Base-by-base conservation (phyloP, 2,797 vertebrate genomes). In the Pitangus sulphuratus region DNA sequence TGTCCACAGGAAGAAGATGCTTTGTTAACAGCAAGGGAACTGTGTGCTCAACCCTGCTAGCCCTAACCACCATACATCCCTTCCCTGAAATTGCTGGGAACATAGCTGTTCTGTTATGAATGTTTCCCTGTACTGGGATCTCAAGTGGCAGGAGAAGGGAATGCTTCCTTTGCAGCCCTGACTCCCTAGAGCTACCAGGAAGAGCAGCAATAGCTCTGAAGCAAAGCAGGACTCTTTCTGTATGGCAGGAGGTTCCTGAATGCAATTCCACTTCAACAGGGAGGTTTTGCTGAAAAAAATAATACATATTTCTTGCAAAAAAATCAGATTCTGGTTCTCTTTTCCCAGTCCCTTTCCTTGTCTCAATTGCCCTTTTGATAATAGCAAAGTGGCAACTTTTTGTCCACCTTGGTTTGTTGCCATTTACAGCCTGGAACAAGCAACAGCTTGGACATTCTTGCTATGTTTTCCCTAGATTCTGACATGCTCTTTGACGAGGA, bases 241-340 rank as follows among this genome's bases (percentile, higher is more conserved):
- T 57, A 3, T 48, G 33, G 21, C 77, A 88, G 68, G 33, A 74
- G 19, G 22, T 64, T 84, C 21, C 35, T 16, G 7, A 61, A 15
- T 44, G 14, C 1, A 4, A 9, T 44, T 74, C 15, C 2, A 0
- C 37, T 50, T n/a, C 33, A 64, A 37, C n/a, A n/a, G 21, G 6
- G 15, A 28, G 14, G 19, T 54, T 66, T 66, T 88, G 16, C 35
- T 77, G 57, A 82, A 92, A 65, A 65, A 42, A 57, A 11, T 5
- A 39, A 28, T 50, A 37, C 1, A 0, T 50, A 53, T 68, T 87
- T 89, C 31, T 81, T 57, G 61, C 4, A 40, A 64, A 58, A 71
- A 76, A 2, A 51, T 1, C 9, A 19, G 25, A 5, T 42, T 60
- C 33, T 53, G 2, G 0, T 56, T 91, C 28, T 91, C 33, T 72